A percentile compares a stretch with the other conserved stretches of the same genome.
phyloP scores from a whole-genome alignment of 1,140 invertebrate genomes.

The Apis dorsata region DNA sequence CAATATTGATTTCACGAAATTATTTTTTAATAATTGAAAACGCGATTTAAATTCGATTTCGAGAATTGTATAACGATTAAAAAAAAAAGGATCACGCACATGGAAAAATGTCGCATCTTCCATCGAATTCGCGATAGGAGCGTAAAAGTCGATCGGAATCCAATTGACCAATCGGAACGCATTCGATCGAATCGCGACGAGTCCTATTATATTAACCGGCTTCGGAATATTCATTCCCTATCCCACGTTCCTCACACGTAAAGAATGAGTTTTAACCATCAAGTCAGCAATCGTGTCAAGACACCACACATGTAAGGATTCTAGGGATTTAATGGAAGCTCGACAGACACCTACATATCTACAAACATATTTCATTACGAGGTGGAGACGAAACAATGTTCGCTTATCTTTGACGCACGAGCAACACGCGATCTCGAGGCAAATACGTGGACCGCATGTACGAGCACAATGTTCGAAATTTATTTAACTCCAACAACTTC shows the following conservation, averaged over 20 bases:
- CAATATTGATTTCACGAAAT: too few relatives aligned
- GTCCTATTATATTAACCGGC: constrained; percentile 4
- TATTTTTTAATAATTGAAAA: too few relatives aligned
- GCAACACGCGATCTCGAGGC: background rate
- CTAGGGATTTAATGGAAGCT: background rate
- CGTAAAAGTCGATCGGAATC: constrained; percentile 5
- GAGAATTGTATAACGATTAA: too few relatives aligned
- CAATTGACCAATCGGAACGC: constrained; percentile 2
- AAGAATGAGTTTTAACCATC: constrained; percentile 3
- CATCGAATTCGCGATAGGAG: background rate
- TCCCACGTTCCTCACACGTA: background rate
- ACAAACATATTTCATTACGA: background rate
- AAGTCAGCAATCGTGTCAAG: background rate
- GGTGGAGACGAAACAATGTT: background rate
- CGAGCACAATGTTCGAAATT: background rate
- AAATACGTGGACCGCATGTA: background rate
- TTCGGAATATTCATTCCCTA: background rate
- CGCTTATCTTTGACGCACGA: background rate
- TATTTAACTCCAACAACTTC: background rate
- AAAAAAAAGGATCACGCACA: too few relatives aligned
- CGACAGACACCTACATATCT: background rate
- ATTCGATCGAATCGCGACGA: background rate
- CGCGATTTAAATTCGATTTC: too few relatives aligned
- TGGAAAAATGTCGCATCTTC: background rate
- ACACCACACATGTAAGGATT: constrained; percentile 24